Percentiles rank a stretch among this genome's conserved stretches.
These are phyloP conservation scores for Ashinkailepas kermadecensis DNA, from an alignment of 2,888 invertebrate genomes.

Conservation along the genomic window DNA sequence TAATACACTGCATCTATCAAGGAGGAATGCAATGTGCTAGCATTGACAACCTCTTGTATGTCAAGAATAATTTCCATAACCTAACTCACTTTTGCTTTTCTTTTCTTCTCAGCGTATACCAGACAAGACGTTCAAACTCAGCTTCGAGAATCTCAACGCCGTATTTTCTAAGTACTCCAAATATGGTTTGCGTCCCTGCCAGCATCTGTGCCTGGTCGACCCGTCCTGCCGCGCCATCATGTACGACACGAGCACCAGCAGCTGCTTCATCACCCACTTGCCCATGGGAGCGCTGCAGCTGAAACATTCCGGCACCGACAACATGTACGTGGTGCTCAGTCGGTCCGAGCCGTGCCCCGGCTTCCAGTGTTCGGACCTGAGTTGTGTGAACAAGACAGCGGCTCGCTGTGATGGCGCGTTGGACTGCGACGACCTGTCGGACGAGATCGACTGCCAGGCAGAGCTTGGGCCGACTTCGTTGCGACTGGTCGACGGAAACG, in stretches of 20 bases:
- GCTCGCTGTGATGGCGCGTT: not conserved
- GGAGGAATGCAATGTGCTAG: no score
- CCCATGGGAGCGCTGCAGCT: not conserved
- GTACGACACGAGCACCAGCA: no score
- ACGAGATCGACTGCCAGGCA: not conserved
- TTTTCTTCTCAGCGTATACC: no score
- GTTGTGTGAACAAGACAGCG: not conserved
- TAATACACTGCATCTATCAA: no score
- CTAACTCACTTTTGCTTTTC: no score
- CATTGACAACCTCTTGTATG: no score
- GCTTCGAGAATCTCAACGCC: no score
- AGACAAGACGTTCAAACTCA: no score
- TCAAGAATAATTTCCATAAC: no score
- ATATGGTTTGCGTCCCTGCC: not conserved
- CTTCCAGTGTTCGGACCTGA: not conserved
- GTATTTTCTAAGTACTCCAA: not conserved
- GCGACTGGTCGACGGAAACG: not conserved
- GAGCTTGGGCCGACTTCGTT: not conserved
- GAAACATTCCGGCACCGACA: no score
- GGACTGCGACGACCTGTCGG: conserved; percentile 6
- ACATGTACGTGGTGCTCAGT: not conserved
- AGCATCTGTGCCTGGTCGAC: not conserved
- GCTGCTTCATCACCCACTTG: not conserved
- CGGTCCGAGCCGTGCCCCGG: not conserved
- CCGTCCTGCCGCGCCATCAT: not conserved